Base-by-base conservation (phyloP, 1,140 invertebrate species). In the Chlorops oryzae region DNA sequence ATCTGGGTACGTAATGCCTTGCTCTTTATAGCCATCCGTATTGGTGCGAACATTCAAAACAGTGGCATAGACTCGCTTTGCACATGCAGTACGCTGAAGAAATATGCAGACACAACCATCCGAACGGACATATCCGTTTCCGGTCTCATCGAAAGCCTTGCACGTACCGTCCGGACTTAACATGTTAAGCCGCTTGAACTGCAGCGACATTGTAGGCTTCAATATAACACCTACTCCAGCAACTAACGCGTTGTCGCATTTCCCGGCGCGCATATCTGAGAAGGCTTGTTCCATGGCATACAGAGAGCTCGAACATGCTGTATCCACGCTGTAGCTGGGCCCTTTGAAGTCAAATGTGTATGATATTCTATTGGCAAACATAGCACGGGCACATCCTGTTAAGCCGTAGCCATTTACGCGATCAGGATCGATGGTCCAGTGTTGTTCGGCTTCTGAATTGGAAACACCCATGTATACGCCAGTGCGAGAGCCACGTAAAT, bases 301-400 rank as follows among this genome's bases (percentile, higher is more conserved):
- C 62, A 96, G 71, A 42, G 90, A 90, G 54, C 92, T 96, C 0
- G 93, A 96, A 73, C 95, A 98, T 1, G 95, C 95, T 7, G 95
- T 96, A 73, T 98, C 95, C 5, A 97, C 74, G 4, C 90, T 84
- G 72, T 87, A 95, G 72, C 92, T 96, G 2, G 95, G 95, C 12
- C 95, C 76, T 57, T 74, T 86, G 51, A 96, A 90, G 62, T 98
- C 92, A 75, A 96, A 98, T 9, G 92, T 87, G 75, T 86, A 98
- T 0, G 93, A 97, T 27, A 98, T 81, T 63, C 96, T 82, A 73
- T 98, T 98, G 32, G 93, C 82, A 73, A 98, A 96, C 94, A 98
- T 98, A 22, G 92, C 88, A 34, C 90, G 78, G 44, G 86, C 86
- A 73, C 92, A 95, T 20, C 95, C 95, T 3, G 89, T 94, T 55